Evolutionary conservation across 1,140 invertebrate genomes (phyloP).

Genomic region (Gyrodactylus bullatarudis): DNA sequence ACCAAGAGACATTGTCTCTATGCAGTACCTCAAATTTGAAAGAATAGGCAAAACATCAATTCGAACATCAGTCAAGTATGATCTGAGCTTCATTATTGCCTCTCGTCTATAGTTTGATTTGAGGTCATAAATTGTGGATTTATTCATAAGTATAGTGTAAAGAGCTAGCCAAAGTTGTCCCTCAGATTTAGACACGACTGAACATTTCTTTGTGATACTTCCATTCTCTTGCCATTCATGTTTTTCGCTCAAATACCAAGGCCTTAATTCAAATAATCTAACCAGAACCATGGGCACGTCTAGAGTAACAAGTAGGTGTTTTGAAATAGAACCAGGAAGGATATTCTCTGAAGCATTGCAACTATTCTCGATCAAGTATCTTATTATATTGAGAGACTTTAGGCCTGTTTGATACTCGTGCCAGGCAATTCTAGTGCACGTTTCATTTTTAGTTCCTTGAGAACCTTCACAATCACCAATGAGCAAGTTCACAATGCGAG

Average conservation of each 20-base stretch:
- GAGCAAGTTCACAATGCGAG: neutral
- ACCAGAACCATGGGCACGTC: neutral
- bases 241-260: neutral
- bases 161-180: neutral
- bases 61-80: neutral
- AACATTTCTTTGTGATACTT: neutral
- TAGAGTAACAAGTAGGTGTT: neutral
- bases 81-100: neutral
- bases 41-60: neutral
- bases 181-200: neutral
- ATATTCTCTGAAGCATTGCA: neutral
- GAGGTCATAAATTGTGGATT: neutral
- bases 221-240: neutral
- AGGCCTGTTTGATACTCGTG: neutral
- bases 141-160: neutral
- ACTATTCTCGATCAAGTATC: neutral
- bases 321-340: neutral
- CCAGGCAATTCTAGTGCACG: neutral
- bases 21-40: neutral
- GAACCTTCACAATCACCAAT: too few species aligned
- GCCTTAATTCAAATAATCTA: neutral
- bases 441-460: neutral
- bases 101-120: neutral
- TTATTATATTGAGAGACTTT: neutral
- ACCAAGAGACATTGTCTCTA: neutral